phyloP scores from a whole-genome alignment of 2,797 vertebrate species.

The Mus minutoides region DNA sequence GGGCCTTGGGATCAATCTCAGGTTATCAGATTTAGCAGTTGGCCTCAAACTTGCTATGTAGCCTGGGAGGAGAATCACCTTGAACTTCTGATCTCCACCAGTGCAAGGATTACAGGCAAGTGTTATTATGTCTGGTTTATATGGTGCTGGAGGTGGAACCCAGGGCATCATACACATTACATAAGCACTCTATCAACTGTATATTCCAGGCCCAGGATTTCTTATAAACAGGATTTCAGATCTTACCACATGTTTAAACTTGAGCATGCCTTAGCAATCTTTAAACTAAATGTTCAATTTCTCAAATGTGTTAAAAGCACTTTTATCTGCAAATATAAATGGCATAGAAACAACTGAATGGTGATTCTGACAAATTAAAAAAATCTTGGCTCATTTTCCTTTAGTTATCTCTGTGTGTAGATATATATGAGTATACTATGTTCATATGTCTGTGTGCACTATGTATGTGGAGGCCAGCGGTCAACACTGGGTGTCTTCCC shows the following conservation, averaged over 20 bases:
- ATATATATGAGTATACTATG: background rate
- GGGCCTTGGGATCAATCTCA: background rate
- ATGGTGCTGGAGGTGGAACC: background rate
- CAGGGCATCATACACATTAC: background rate
- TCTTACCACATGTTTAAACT: background rate
- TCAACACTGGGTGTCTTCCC: background rate
- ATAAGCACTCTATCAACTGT: background rate
- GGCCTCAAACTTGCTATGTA: background rate
- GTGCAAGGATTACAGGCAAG: background rate
- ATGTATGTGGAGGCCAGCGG: background rate
- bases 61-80: background rate
- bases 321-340: slow-evolving; percentile 58
- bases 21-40: background rate
- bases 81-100: background rate
- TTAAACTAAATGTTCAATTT: slow-evolving; percentile 62
- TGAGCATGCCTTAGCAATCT: slow-evolving; percentile 56
- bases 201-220: background rate
- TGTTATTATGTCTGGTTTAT: background rate
- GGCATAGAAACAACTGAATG: slow-evolving; percentile 32
- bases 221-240: slow-evolving; percentile 71
- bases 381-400: background rate
- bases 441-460: background rate
- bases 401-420: background rate
- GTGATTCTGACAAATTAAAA: slow-evolving; percentile 41
- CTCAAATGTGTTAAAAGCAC: slow-evolving; percentile 26